These are phyloP conservation scores for Petroica traversi DNA, from an alignment of 2,113 vertebrate species.

Conservation along the genomic window DNA sequence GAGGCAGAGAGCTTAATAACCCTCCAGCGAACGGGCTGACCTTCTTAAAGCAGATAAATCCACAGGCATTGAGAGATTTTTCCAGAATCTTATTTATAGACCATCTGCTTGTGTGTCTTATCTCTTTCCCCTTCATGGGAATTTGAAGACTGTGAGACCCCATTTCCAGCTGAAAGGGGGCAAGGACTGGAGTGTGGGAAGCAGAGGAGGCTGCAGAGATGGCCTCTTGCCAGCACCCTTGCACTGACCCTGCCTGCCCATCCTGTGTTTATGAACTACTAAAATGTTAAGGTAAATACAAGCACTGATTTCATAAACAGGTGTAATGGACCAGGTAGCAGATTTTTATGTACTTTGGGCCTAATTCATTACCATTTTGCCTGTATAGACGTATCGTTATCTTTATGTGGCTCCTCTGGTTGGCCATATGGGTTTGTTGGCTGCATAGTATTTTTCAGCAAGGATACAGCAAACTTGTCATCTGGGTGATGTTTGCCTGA, in stretches of 20 bases:
- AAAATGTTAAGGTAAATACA: background rate
- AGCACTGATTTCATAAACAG: background rate
- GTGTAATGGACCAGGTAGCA: conserved; percentile 18
- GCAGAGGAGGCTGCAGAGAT: background rate
- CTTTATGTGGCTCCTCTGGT: conserved; percentile 20
- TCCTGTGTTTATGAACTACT: background rate
- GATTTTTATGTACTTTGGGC: conserved; percentile 29
- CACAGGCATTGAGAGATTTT: background rate
- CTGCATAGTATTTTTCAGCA: conserved; percentile 23
- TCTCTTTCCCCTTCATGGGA: background rate
- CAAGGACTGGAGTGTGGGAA: background rate
- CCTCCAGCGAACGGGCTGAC: background rate
- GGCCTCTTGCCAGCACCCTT: background rate
- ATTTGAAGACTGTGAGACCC: background rate
- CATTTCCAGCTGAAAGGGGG: background rate
- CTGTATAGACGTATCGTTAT: background rate
- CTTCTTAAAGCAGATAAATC: background rate
- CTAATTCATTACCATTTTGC: conserved; percentile 35
- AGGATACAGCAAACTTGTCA: conserved; percentile 24
- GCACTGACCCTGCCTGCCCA: background rate
- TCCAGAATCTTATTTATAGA: background rate
- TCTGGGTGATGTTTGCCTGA: conserved; percentile 5
- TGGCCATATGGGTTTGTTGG: conserved; percentile 43
- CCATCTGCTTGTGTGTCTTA: background rate
- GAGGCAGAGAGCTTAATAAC: background rate